A percentile compares a stretch with the other conserved stretches of the same genome.
phyloP scores from a whole-genome alignment of 2,888 invertebrate species.

The Teleogryllus oceanicus region DNA sequence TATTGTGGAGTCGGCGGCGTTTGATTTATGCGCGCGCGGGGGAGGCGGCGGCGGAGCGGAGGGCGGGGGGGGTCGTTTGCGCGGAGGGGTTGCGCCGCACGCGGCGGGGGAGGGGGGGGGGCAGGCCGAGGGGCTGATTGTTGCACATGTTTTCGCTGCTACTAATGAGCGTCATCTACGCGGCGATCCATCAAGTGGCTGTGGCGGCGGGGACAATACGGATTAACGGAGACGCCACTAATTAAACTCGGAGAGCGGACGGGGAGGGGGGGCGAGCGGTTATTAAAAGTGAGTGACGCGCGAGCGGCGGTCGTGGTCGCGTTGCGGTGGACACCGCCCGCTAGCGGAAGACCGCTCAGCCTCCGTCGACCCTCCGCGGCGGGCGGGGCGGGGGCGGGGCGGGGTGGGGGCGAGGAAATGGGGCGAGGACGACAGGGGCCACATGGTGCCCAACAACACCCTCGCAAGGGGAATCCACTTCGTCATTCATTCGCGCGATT shows the following conservation, averaged over 20 bases:
- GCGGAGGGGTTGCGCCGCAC: neutral
- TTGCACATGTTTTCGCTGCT: constrained; percentile 4
- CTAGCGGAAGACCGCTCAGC: no score
- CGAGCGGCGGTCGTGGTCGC: no score
- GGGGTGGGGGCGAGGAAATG: no score
- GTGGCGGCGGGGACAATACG: neutral
- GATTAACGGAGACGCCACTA: neutral
- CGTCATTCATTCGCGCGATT: no score
- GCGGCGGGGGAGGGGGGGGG: neutral
- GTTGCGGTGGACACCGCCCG: no score
- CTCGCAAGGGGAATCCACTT: no score
- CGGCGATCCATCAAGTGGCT: neutral
- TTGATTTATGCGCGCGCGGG: neutral
- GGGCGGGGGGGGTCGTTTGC: neutral
- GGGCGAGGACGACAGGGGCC: no score
- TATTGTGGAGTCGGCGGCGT: neutral
- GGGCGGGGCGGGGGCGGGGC: no score
- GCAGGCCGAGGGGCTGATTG: neutral
- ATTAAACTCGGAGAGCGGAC: neutral
- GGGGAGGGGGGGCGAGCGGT: neutral
- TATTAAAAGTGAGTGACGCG: no score
- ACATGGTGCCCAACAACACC: no score
- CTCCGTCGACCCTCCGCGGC: no score
- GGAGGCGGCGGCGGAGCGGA: neutral
- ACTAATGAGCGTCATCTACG: constrained; percentile 11